Conservation (phyloP, 2,113 vertebrate genomes). For the Megaleporinus macrocephalus region DNA sequence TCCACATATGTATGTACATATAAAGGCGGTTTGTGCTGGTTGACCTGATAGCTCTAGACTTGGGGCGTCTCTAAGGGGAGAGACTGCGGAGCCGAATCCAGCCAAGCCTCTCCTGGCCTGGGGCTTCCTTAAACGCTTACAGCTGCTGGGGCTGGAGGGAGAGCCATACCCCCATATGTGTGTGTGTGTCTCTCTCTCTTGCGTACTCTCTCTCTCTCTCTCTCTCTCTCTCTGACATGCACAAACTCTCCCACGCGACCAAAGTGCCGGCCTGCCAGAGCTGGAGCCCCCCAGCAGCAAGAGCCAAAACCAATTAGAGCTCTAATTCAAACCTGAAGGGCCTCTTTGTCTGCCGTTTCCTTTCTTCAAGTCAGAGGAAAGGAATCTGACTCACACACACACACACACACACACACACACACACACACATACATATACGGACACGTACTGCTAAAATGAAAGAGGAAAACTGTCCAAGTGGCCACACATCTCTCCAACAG, state of each 20-base stretch:
- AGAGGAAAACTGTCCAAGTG: conserved; percentile 63
- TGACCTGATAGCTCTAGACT: conserved; percentile 8
- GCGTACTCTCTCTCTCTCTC: conserved; percentile 59
- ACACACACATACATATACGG: conserved; percentile 51
- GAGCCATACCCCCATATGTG: conserved; percentile 40
- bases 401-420: conserved; percentile 42
- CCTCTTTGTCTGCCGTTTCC: conserved; percentile 79
- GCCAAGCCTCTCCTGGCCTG: conserved; percentile 5
- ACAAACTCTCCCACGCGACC: conserved; percentile 72
- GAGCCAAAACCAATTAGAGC: conserved; percentile 81
- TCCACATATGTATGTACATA: background rate
- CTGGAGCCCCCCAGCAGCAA: conserved; percentile 61
- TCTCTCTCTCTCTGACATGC: conserved; percentile 59
- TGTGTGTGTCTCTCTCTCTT: background rate
- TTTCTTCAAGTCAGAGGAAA: conserved; percentile 78
- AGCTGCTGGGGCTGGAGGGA: conserved; percentile 35
- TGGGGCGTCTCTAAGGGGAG: background rate
- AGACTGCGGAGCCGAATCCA: conserved; percentile 16
- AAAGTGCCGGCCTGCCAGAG: conserved; percentile 70
- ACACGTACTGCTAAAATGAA: conserved; percentile 12
- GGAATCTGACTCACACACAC: conserved; percentile 73
- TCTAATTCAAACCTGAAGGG: conserved; percentile 81
- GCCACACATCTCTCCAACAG: conserved; percentile 67
- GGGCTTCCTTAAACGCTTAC: conserved; percentile 46
- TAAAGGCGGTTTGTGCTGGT: background rate